Evolutionary conservation across 2,113 vertebrate species (phyloP), one percentile per base, ranked within the genome.

Genomic region (Pimephales promelas): DNA sequence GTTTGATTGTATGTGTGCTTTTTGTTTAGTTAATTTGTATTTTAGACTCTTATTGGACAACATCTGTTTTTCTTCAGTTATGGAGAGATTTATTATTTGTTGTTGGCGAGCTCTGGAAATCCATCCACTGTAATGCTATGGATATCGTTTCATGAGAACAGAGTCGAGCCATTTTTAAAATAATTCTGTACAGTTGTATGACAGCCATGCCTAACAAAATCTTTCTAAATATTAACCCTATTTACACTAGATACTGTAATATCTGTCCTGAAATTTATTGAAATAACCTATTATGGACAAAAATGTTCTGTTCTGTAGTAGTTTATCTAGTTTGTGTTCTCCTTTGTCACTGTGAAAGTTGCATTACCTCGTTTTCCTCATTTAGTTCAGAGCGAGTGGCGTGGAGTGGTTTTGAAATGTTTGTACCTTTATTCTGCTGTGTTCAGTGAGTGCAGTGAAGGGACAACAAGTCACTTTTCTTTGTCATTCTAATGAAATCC

Each of bases 311-410:
- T 79, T 66, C 18, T 87, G 47, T 68, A n/a, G 43, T 45, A 10
- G 36, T 72, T 79, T 36, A 57, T 80, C 56, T 85, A 20, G 36
- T 62, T 79, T 49, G 68, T 80, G 56, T 85, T 72, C 14, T 76
- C 22, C 45, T 73, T 34, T 31, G 72, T 85, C 84, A 86, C 84
- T 88, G 84, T 88, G 82, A 86, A 86, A 31, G 64, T 66, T 79
- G 11, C 14, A 47, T 66, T 56, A 75, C 36, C 20, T 82, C 64
- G 18, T 82, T 80, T 84, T 86, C 34, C 70, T 84, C 34, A 76
- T 34, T 80, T 56, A 16, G n/a, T 26, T 71, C 10, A 34, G 13
- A 49, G 82, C 22, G 10, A 45, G 24, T 62, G 52, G 20, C 3
- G 28, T 28, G 28, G 28, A 28, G 28, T 28, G 2, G 40, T 80